Conservation (phyloP, 2,113 vertebrate species). For the Hyla sarda region DNA sequence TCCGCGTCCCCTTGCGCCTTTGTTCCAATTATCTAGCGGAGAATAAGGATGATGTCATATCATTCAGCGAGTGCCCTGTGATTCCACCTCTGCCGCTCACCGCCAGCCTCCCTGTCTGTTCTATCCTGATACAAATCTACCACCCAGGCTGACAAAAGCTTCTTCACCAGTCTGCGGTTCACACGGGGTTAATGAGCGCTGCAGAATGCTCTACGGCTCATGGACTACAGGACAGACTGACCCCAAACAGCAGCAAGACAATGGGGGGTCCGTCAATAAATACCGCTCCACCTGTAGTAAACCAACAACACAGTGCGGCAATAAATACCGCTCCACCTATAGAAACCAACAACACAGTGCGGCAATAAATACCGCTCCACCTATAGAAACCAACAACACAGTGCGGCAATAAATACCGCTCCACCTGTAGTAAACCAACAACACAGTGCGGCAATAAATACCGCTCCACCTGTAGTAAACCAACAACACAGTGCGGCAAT, state of each 20-base stretch:
- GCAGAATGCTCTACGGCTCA: background rate
- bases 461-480: too few relatives aligned
- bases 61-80: background rate
- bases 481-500: too few relatives aligned
- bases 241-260: conserved; percentile 17
- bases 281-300: too few relatives aligned
- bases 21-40: background rate
- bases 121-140: background rate
- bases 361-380: too few relatives aligned
- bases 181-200: background rate
- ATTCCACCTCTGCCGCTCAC: background rate
- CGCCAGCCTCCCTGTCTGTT: background rate
- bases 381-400: too few relatives aligned
- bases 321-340: too few relatives aligned
- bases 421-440: too few relatives aligned
- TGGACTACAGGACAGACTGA: background rate
- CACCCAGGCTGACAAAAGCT: background rate
- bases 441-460: too few relatives aligned
- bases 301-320: too few relatives aligned
- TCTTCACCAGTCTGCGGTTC: background rate
- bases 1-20: background rate
- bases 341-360: too few relatives aligned
- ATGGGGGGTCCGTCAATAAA: too few relatives aligned
- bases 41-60: conserved; percentile 28
- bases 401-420: too few relatives aligned